Base-by-base conservation (phyloP, 2,113 vertebrate genomes). In the Mus musculus region DNA sequence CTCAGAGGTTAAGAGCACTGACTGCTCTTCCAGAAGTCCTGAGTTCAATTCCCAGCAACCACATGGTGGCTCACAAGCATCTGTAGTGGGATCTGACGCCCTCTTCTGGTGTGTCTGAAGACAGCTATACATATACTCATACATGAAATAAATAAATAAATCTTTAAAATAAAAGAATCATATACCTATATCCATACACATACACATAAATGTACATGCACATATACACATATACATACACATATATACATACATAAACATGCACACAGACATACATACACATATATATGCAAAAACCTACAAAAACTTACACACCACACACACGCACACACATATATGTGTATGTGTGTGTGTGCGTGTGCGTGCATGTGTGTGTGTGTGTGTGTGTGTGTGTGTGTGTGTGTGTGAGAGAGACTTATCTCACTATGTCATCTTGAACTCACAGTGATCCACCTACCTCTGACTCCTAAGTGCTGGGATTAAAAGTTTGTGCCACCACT, bases 191-290 rank as follows among this genome's bases (percentile, higher is more conserved):
- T 16, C 36, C 33, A 69, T 14, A 69, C 1, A 69, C 1, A 69
- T 69, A 33, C 67, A 71, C 30, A 49, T 3, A 77, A 1, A 77
- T 7, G 20, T 3, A 78, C 30, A 20, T 2, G 22, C 2, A 56
- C 6, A 49, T 6, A 77, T 5, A 16, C 5, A 78, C 14, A 78
- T 11, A 54, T 0, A 11, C 3, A 46, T 1, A 26, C 10, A 75
- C 10, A 54, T 0, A 11, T 1, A 46, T 3, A 26, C 22, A 75
- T 4, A 22, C 3, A n/a, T 1, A 56, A 7, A 52, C 14, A 78
- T 6, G 8, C 3, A 80, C 28, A 80, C 6, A 54, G 0, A 24
- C 0, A 46, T 2, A 39, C 17, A 73, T 3, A 72, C 5, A 36
- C 2, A 81, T 8, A 30, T 3, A 78, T 36, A 2, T 9, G 54